Conservation (phyloP, 2,797 vertebrate species). For the Lindbergichthys nudifrons region DNA sequence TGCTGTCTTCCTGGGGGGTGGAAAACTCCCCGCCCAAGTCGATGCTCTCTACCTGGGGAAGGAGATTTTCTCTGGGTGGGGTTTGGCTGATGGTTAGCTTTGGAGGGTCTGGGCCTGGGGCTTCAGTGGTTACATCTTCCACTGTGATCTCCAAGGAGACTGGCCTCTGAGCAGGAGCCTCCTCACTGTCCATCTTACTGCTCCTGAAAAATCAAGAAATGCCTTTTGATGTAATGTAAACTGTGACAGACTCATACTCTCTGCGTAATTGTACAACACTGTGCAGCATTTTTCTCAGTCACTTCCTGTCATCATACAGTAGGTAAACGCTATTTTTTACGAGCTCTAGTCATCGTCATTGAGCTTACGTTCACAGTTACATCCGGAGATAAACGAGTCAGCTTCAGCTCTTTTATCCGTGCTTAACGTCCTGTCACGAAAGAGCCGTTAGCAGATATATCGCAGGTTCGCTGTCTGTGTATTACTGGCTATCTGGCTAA, state of each 20-base stretch:
- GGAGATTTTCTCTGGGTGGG: constrained; percentile 65
- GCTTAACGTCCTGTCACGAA: background rate
- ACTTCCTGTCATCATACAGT: constrained; percentile 36
- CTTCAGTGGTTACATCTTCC: constrained; percentile 61
- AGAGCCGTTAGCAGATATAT: background rate
- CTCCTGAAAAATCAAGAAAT: constrained; percentile 32
- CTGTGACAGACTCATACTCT: background rate
- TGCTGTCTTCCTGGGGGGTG: constrained; percentile 88
- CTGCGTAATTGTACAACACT: background rate
- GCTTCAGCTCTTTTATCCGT: background rate
- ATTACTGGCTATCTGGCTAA: constrained; percentile 42
- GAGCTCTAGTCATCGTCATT: background rate
- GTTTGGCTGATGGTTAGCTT: constrained; percentile 33
- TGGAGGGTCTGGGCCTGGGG: constrained; percentile 12
- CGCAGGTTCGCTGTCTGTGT: background rate
- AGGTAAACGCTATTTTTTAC: background rate
- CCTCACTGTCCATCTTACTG: constrained; percentile 80
- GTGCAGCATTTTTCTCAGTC: background rate
- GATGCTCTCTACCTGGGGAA: constrained; percentile 92
- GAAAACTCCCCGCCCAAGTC: constrained; percentile 89
- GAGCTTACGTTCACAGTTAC: background rate
- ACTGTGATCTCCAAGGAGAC: constrained; percentile 79
- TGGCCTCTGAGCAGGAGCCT: constrained; percentile 79
- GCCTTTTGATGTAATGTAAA: background rate
- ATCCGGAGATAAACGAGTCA: background rate